Evolutionary conservation across 1,140 invertebrate genomes (phyloP).

Genomic region (Drosophila mauritiana): DNA sequence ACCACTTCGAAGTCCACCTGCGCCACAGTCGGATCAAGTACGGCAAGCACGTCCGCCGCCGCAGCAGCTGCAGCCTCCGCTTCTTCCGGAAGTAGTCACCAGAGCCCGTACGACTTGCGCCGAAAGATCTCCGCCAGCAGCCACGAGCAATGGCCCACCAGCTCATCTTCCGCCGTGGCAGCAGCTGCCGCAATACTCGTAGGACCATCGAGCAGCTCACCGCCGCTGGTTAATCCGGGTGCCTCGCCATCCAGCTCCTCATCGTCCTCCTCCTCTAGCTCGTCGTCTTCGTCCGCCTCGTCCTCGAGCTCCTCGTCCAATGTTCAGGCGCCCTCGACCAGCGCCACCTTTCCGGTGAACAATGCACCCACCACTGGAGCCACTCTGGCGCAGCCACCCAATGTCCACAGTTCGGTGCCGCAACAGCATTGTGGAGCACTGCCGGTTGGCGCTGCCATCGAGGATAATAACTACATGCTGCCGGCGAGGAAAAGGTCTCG

Average conservation of each 20-base stretch:
- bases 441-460: conserved; percentile 76
- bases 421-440: conserved; percentile 80
- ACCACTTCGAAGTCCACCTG: conserved; percentile 52
- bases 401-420: conserved; percentile 84
- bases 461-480: conserved; percentile 88
- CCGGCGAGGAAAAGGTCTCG: conserved; percentile 93
- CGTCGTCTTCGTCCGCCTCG: conserved; percentile 61
- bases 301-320: conserved; percentile 79
- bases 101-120: conserved; percentile 93
- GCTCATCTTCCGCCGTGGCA: conserved; percentile 61
- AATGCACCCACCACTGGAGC: conserved; percentile 79
- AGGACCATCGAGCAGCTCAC: conserved; percentile 69
- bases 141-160: conserved; percentile 85
- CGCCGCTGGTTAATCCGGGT: conserved; percentile 67
- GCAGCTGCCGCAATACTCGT: conserved; percentile 56
- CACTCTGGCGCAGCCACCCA: conserved; percentile 84
- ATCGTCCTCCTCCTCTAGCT: conserved; percentile 63
- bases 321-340: conserved; percentile 80
- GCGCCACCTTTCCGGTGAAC: conserved; percentile 79
- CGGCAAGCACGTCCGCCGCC: conserved; percentile 27
- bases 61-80: conserved; percentile 68
- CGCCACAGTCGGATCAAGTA: conserved; percentile 33
- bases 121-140: conserved; percentile 91
- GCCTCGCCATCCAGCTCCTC: conserved; percentile 67
- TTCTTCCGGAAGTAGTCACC: conserved; percentile 87